Percentiles rank a stretch among this genome's conserved stretches.
phyloP scores from a whole-genome alignment of 2,113 vertebrate genomes.

The Leptobrachium leishanense region DNA sequence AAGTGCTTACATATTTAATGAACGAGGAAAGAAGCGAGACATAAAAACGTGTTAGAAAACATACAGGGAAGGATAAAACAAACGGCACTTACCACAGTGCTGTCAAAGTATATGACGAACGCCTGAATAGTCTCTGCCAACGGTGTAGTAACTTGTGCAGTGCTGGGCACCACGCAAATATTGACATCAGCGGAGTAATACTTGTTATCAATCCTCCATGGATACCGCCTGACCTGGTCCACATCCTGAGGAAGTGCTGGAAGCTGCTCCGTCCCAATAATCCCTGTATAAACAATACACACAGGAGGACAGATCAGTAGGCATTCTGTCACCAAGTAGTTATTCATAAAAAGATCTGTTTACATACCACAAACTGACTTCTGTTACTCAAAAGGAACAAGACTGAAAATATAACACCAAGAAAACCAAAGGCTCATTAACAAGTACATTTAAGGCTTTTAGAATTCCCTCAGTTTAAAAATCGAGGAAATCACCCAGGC shows the following conservation, averaged over 20 bases:
- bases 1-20: too few species aligned
- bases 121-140: constrained; percentile 90
- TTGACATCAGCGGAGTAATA: constrained; percentile 91
- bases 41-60: too few species aligned
- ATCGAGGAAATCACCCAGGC: too few species aligned
- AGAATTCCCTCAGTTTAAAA: too few species aligned
- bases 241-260: constrained; percentile 63
- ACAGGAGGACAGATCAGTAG: background rate
- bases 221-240: constrained; percentile 80
- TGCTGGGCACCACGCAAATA: constrained; percentile 83
- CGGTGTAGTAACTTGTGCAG: constrained; percentile 75
- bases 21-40: too few species aligned
- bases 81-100: constrained; percentile 73
- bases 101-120: constrained; percentile 92
- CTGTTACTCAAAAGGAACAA: too few species aligned
- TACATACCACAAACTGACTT: too few species aligned
- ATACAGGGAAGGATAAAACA: background rate
- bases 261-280: constrained; percentile 75
- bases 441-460: too few species aligned
- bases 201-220: constrained; percentile 97
- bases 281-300: constrained; percentile 69
- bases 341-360: too few species aligned
- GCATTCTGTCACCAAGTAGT: too few species aligned
- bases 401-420: too few species aligned
- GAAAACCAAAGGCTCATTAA: too few species aligned